A percentile compares a stretch with the other conserved stretches of the same genome.
phyloP scores from a whole-genome alignment of 2,113 vertebrate genomes.

The Ceuthmochares aereus region DNA sequence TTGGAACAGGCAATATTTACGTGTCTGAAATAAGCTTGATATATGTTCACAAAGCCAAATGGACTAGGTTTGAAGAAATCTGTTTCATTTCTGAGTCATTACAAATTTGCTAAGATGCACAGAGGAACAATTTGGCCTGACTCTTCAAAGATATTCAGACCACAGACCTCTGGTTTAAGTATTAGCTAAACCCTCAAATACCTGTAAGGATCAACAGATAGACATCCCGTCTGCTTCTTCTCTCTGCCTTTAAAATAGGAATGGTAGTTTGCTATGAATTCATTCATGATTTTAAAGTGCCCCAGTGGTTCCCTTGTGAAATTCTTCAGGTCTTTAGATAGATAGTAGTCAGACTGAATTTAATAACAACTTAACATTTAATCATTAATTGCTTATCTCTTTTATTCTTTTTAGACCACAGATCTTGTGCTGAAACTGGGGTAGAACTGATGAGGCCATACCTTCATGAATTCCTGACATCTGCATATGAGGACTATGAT shows the following conservation, averaged over 20 bases:
- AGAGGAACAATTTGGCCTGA: not conserved
- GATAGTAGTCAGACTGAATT: not conserved
- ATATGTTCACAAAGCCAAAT: not conserved
- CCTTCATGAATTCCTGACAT: conserved; percentile 96
- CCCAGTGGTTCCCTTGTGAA: not conserved
- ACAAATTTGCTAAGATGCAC: not conserved
- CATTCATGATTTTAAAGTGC: not conserved
- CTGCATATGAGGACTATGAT: conserved; percentile 97
- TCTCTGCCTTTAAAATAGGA: not conserved
- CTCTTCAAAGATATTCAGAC: not conserved
- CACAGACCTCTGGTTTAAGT: not conserved
- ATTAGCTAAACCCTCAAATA: not conserved
- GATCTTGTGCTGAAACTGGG: conserved; percentile 97
- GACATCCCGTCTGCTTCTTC: not conserved
- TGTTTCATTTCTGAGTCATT: not conserved
- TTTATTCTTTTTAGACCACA: conserved; percentile 86
- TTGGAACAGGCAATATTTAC: not conserved
- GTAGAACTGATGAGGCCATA: conserved; percentile 97
- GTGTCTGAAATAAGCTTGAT: not conserved
- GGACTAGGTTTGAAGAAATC: not conserved
- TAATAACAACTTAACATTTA: not conserved
- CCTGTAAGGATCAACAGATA: not conserved
- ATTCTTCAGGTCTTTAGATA: not conserved
- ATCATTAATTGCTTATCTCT: not conserved
- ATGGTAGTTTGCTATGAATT: not conserved